Base-by-base conservation (phyloP, 2,113 vertebrate genomes). In the Pholis gunnellus region DNA sequence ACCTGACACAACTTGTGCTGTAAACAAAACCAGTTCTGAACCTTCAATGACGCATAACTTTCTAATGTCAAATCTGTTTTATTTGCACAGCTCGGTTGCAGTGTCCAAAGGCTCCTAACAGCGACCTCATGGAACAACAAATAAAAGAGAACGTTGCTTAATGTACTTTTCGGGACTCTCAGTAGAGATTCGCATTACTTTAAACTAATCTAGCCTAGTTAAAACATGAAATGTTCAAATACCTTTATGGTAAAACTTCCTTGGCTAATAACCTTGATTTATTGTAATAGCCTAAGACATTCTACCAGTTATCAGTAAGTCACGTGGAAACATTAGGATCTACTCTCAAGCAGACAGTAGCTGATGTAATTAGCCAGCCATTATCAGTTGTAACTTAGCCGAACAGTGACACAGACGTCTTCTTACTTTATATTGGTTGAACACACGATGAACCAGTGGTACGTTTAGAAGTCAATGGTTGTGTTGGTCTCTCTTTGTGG, bases 251-350 rank as follows among this genome's bases (percentile, higher is more conserved):
- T 52, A 10, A 80, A 83, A 7, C 9, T 18, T 52, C 31, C 42
- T 74, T 50, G 70, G 31, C 34, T 36, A 69, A 46, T 29, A 36
- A 73, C 29, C 15, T 54, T 40, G 22, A 70, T 25, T 50, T 59
- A 20, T 17, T 72, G 31, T 71, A 48, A 66, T 40, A 75, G 40
- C 9, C 17, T 56, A 74, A 78, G 25, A 69, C 25, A 78, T 69
- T 69, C 69, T 54, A 31, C 34, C 27, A 46, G 76, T 74, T 40
- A 67, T 61, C 36, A 69, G 22, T 38, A 3, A 60, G 48, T 75
- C 66, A 68, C 13, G 52, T 56, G 75, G 25, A 82, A 67, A 59
- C 10, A 2, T 50, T 17, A 46, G 44, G 20, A 61, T 66, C 50
- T 17, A 20, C 22, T 78, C 34, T 38, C 17, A 27, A 75, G 67